Evolutionary conservation across 2,797 vertebrate species (phyloP).

Genomic region (Nyctibius grandis): DNA sequence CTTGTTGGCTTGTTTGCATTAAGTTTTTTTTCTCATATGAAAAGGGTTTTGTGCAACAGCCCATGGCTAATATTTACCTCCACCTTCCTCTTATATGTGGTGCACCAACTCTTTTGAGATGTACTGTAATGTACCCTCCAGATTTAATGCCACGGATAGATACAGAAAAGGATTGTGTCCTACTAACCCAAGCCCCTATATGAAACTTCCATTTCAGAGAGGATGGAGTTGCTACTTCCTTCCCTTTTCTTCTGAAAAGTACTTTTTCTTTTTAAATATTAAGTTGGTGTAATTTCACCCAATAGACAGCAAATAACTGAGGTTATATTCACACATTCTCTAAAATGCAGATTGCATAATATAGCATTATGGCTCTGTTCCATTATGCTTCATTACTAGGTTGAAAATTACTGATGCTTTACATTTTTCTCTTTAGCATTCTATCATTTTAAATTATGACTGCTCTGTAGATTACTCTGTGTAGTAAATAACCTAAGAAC

Average conservation of each 20-base stretch:
- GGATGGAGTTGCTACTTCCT: not conserved
- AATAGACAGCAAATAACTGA: not conserved
- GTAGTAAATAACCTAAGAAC: slow-evolving; percentile 1
- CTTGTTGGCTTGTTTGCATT: not conserved
- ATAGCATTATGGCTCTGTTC: not conserved
- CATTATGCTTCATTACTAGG: not conserved
- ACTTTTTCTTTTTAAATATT: not conserved
- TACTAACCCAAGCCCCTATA: not conserved
- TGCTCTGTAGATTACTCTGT: not conserved
- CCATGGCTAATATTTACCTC: not conserved
- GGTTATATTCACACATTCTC: not conserved
- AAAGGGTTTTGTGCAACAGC: not conserved
- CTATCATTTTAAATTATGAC: not conserved
- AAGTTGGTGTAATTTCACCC: not conserved
- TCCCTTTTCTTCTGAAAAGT: not conserved
- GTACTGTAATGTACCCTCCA: not conserved
- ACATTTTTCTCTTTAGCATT: not conserved
- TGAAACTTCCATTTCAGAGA: not conserved
- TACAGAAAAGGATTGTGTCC: not conserved
- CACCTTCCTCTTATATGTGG: not conserved
- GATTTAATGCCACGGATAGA: not conserved
- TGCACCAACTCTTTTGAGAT: not conserved
- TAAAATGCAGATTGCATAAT: not conserved
- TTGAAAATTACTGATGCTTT: not conserved
- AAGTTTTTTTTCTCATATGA: not conserved